Base-by-base conservation (phyloP, 92 coral and sea anemone genomes). In the Epizoanthus scotinus region DNA sequence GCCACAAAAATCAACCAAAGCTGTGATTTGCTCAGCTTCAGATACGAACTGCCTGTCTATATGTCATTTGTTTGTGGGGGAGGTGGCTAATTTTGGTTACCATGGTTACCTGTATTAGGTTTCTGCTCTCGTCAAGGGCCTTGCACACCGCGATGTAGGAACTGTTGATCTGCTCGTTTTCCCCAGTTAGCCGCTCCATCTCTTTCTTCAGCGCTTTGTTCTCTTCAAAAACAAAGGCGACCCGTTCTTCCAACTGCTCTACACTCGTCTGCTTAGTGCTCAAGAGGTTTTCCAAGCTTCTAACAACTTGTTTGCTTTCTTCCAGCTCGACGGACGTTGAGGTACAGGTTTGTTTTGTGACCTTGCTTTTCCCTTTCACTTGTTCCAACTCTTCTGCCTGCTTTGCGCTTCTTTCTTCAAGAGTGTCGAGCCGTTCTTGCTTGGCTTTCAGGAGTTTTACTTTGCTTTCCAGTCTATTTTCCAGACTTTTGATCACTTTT, bases 111-210 rank as follows among this genome's bases (percentile, higher is more conserved):
- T 86, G 66, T 12, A 83, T 40, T 44, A 64, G 31, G 15, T 59
- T 84, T 58, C 93, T 83, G 68, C 93, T 86, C 29, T 83, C 89
- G 8, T 89, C 90, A 29, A 89, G 86, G 54, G 93, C 88, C 52
- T 60, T 66, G 68, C 88, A 75, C 12, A 89, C 88, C 1, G 65
- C 38, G 8, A 78, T 78, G 64, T 86, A 86, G 0, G 88, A 83
- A 44, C 78, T 79, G 27, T 57, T 74, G 13, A 64, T 52, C 20
- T 64, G 47, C 49, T 65, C 63, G 54, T 78, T 71, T 52, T 60
- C 83, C 59, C 66, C 68, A 14, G 55, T 63, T 27, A 74, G 63
- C 3, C 56, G 60, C 49, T 65, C 86, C 44, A 83, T 42, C 20
- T 89, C 90, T 63, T 63, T 73, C 58, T 55, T 78, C 34, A 86